Evolutionary conservation across 2,797 vertebrate species (phyloP), one percentile per base, ranked within the genome.

Genomic region (Coracias cyanogaster): DNA sequence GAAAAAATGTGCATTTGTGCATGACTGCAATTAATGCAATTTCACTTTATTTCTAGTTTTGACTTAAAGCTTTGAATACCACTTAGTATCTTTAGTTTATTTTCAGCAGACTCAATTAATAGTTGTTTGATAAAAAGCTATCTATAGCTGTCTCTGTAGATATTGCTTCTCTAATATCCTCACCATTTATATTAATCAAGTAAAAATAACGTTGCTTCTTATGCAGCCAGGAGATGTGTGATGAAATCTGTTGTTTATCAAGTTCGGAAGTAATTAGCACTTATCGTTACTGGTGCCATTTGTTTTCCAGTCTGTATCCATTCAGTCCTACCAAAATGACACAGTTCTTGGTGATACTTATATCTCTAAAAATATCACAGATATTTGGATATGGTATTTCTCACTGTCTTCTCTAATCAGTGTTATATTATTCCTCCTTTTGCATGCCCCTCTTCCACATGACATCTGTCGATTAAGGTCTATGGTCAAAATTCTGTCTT

Each of bases 241-340:
- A 90, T 93, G 90, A 92, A 95, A 93, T 90, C 65, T 71, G 18
- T 60, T 88, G 39, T 88, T 91, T 83, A 71, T 72, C 51, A 96
- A 81, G 64, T 76, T 16, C 69, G 90, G 61, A 81, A 90, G 41
- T 86, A 73, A 89, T 90, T 73, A 94, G 28, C 1, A 1, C 73
- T 92, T 96, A 86, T 93, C 57, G 5, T 77, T 84, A 22, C 80
- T 72, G 83, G 70, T 93, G 79, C 72, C 46, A 43, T 83, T 96
- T 83, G 13, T 83, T 89, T 61, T 94, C 26, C 49, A 39, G 33
- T 61, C 49, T 2, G 2, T 76, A 82, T 83, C 24, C 39, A 67
- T 81, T 94, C 12, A 49, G 82, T 92, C 31, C 58, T 92, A 57
- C n/a, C 48, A 61, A 67, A 86, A 80, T 29, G 57, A 81, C 45